These are phyloP conservation scores for Hemibagrus wyckioides DNA, from an alignment of 2,113 vertebrate species.

Conservation along the genomic window DNA sequence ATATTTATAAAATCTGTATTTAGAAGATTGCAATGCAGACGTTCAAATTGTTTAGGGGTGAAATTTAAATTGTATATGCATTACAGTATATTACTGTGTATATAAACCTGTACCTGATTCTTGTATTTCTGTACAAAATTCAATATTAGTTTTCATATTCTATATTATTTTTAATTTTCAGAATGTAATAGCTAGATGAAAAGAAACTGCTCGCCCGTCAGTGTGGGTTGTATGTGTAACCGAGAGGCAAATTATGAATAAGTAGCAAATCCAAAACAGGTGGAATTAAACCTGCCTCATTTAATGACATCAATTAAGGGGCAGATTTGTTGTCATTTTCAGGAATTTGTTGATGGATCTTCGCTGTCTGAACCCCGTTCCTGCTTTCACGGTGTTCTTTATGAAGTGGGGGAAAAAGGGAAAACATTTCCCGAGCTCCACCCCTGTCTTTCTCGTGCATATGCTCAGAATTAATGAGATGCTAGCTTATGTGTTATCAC, in stretches of 20 bases:
- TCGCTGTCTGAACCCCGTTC: conserved; percentile 30
- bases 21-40: background rate
- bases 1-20: background rate
- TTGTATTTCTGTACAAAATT: conserved; percentile 1
- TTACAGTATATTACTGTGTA: background rate
- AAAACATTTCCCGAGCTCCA: conserved; percentile 47
- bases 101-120: background rate
- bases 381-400: conserved; percentile 32
- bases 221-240: conserved; percentile 2
- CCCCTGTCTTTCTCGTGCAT: conserved; percentile 34
- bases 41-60: background rate
- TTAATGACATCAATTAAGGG: conserved; percentile 57
- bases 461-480: conserved; percentile 49
- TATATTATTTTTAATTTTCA: conserved; percentile 17
- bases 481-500: conserved; percentile 58
- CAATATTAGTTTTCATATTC: background rate
- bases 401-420: conserved; percentile 31
- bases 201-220: background rate
- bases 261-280: conserved; percentile 45
- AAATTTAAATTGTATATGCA: too few relatives aligned
- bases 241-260: conserved; percentile 46
- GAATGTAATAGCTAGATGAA: conserved; percentile 19
- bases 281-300: conserved; percentile 43
- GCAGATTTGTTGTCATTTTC: conserved; percentile 54
- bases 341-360: conserved; percentile 44